phyloP scores from a whole-genome alignment of 2,888 invertebrate species.

The Troglohyphantes excavatus region DNA sequence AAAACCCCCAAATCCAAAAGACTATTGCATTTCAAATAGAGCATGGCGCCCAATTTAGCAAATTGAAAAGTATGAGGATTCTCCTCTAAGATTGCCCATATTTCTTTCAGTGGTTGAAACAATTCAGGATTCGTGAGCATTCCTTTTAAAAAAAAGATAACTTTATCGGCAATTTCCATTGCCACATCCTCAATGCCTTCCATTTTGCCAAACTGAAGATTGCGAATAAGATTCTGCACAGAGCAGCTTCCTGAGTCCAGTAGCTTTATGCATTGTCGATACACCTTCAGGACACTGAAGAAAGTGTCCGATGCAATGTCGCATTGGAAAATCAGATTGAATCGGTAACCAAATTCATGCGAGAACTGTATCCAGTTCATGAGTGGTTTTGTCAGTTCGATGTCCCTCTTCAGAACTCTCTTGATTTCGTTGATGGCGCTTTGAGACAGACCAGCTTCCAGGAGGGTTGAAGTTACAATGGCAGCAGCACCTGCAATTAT shows the following conservation, averaged over 20 bases:
- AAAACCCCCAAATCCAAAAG: neutral
- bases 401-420: neutral
- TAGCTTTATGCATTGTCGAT: neutral
- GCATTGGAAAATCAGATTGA: neutral
- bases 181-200: neutral
- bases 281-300: neutral
- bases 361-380: neutral
- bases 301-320: neutral
- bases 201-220: neutral
- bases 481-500: slow-evolving; percentile 3
- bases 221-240: neutral
- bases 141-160: neutral
- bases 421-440: neutral
- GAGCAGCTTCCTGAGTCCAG: neutral
- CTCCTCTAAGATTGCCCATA: neutral
- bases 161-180: neutral
- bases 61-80: neutral
- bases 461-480: neutral
- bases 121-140: neutral
- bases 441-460: neutral
- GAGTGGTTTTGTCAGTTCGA: neutral
- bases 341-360: neutral
- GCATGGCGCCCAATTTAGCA: neutral
- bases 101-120: neutral
- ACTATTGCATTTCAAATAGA: neutral